A percentile compares a stretch with the other conserved stretches of the same genome.
Conservation (phyloP, 1,140 invertebrate species). For the Doryteuthis pealeii region DNA sequence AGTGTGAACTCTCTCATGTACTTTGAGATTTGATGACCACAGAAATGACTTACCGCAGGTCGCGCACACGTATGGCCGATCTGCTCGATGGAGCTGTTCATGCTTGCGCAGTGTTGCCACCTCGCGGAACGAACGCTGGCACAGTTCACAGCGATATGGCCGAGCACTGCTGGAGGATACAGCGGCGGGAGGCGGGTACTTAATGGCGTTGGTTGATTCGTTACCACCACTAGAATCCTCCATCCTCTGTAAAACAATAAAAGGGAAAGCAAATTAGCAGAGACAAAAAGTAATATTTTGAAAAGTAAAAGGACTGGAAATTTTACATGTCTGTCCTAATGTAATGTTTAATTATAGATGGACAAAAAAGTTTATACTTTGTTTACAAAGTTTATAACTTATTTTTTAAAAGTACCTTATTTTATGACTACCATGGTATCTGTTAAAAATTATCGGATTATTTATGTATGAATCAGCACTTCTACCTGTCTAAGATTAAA, state of each 20-base stretch:
- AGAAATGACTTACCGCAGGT: constrained; percentile 58
- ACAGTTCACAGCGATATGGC: constrained; percentile 86
- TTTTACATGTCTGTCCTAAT: no score
- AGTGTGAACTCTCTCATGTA: constrained; percentile 54
- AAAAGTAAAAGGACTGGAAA: no score
- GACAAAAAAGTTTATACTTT: no score
- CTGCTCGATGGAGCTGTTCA: constrained; percentile 55
- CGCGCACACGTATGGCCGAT: constrained; percentile 55
- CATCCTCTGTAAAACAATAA: constrained; percentile 11
- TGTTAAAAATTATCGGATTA: no score
- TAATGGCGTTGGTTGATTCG: background rate
- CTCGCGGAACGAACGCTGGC: constrained; percentile 70
- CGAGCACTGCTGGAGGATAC: constrained; percentile 68
- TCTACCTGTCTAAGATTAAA: no score
- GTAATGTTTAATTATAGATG: no score
- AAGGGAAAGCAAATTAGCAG: background rate
- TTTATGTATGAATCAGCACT: no score
- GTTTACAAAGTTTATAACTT: no score
- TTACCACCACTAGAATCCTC: constrained; percentile 14
- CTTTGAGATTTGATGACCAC: constrained; percentile 54
- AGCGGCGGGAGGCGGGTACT: constrained; percentile 59
- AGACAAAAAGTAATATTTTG: no score
- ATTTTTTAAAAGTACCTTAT: no score
- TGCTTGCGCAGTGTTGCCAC: constrained; percentile 55
- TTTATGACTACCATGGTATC: no score